Evolutionary conservation across 2,888 invertebrate species (phyloP).

Genomic region (Allophyes oxyacanthae): DNA sequence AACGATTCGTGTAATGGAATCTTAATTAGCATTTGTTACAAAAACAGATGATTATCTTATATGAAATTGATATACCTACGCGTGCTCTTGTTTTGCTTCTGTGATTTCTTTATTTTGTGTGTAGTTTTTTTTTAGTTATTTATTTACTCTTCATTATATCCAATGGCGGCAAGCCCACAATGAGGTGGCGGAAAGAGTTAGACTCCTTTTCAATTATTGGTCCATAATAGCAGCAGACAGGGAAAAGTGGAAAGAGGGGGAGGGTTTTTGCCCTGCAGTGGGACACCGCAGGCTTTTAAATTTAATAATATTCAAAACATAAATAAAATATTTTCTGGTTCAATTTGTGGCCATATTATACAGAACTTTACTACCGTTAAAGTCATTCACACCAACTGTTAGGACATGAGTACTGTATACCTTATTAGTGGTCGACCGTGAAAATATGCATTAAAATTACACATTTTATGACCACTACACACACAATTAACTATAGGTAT

Average conservation of each 20-base stretch:
- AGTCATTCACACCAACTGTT: background rate
- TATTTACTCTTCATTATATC: no score
- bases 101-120: background rate
- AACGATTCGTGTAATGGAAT: slow-evolving; percentile 54
- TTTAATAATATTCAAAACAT: no score
- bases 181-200: no score
- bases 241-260: no score
- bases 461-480: slow-evolving; percentile 13
- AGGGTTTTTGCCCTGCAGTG: no score
- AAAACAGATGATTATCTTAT: slow-evolving; percentile 30
- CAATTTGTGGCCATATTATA: background rate
- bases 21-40: slow-evolving; percentile 49
- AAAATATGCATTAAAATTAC: slow-evolving; percentile 6
- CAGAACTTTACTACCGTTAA: no score
- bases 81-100: slow-evolving; percentile 4
- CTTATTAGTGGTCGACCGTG: slow-evolving; percentile 1
- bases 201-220: no score
- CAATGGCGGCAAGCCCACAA: no score
- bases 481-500: slow-evolving; percentile 2
- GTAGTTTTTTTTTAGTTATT: background rate
- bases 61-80: slow-evolving; percentile 5
- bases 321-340: background rate
- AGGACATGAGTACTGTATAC: background rate
- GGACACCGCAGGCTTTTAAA: no score
- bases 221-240: no score